These are phyloP conservation scores for Siderastrea siderea DNA, from an alignment of 92 coral and sea anemone genomes.

Conservation along the genomic window DNA sequence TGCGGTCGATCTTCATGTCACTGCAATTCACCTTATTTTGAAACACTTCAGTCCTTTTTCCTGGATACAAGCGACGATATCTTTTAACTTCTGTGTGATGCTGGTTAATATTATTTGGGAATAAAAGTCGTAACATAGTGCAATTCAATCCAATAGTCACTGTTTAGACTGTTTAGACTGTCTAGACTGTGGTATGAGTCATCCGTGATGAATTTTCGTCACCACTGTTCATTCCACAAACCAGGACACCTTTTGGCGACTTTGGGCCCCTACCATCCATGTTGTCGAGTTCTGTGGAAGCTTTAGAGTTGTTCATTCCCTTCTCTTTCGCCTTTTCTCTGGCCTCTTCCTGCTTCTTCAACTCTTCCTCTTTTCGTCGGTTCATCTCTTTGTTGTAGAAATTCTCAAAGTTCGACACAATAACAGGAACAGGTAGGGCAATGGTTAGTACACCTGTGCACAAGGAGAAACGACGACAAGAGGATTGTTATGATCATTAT, in stretches of 20 bases:
- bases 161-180: not conserved
- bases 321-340: slow-evolving; percentile 60
- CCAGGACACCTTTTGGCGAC: slow-evolving; percentile 73
- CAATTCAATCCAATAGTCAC: not conserved
- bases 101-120: not conserved
- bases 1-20: not conserved
- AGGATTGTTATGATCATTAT: no score
- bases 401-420: slow-evolving; percentile 98
- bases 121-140: slow-evolving; percentile 25
- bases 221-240: slow-evolving; percentile 79
- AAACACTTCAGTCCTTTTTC: not conserved
- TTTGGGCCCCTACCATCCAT: slow-evolving; percentile 52
- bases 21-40: not conserved
- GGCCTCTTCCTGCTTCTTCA: slow-evolving; percentile 85
- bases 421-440: slow-evolving; percentile 98
- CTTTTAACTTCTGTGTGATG: slow-evolving; percentile 20
- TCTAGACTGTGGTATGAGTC: slow-evolving; percentile 81
- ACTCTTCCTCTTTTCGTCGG: slow-evolving; percentile 90
- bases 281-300: slow-evolving; percentile 35
- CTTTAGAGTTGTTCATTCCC: slow-evolving; percentile 52
- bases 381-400: slow-evolving; percentile 98
- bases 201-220: slow-evolving; percentile 73
- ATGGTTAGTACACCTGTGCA: slow-evolving; percentile 93
- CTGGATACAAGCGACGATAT: not conserved
- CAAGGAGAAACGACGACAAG: not conserved